Base-by-base conservation (phyloP, 2,888 invertebrate genomes). In the Ichneumoninae sp. region DNA sequence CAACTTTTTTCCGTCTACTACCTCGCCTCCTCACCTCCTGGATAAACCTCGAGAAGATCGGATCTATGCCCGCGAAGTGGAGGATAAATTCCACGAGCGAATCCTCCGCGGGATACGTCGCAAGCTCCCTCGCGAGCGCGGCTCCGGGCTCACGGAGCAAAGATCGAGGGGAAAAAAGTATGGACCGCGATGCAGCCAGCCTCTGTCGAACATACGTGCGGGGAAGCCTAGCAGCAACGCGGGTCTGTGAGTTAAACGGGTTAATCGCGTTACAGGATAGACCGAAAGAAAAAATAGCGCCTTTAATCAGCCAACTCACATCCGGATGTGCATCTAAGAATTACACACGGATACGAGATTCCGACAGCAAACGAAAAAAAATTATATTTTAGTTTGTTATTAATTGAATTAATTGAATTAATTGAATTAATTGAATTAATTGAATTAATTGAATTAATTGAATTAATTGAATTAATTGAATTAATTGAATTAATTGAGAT, bases 21-120 rank as follows among this genome's bases (percentile, higher is more conserved):
- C 54, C 22, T 40, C 40, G 36, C 50, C 76, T 78, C 66, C 47
- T 78, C 73, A 66, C 70, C 73, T 71, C 68, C 65, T 69, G 57
- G 63, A 54, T 54, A 63, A 69, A 81, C 77, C 47, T 40, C 66
- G 57, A 71, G 52, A 36, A 83, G 81, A 85, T 86, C 78, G 54
- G 78, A 85, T 87, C 84, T 83, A 69, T 79, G 66, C 77, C 65
- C 78, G 74, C 78, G 47, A 68, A 75, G 71, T 81, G 80, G 57
- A 86, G 76, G 85, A 85, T 87, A 85, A 85, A 83, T 82, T 87
- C 86, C 85, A 54, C 78, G 71, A 83, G 75, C 70, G 76, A 81
- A 87, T 84, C 83, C 83, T 86, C 81, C 70, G 70, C 84, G 78
- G 81, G 84, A 78, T 83, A 83, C 82, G 75, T 83, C 79, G 76